These are phyloP conservation scores for Rhinatrema bivittatum DNA, from an alignment of 2,797 vertebrate species.

Conservation along the genomic window DNA sequence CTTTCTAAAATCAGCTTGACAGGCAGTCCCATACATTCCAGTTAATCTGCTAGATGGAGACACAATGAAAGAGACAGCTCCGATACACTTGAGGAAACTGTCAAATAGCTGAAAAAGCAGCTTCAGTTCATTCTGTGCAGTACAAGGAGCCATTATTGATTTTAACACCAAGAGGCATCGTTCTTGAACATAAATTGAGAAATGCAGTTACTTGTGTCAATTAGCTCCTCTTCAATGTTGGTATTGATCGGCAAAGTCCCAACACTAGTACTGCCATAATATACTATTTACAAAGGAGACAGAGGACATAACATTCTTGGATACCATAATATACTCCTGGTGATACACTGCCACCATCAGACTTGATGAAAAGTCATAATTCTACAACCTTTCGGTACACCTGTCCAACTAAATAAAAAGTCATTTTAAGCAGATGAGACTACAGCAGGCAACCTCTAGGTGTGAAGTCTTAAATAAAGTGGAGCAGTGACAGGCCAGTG, in stretches of 20 bases:
- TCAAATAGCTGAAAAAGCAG: constrained; percentile 49
- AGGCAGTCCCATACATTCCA: constrained; percentile 73
- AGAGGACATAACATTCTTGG: constrained; percentile 29
- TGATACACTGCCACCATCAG: too few relatives aligned
- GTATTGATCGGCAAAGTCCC: constrained; percentile 74
- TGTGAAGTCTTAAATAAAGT: too few relatives aligned
- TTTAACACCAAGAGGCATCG: constrained; percentile 58
- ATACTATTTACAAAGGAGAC: constrained; percentile 63
- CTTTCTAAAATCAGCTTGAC: constrained; percentile 77
- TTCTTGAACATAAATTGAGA: constrained; percentile 51
- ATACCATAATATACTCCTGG: constrained; percentile 27
- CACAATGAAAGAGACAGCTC: constrained; percentile 60
- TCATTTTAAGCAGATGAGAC: too few relatives aligned
- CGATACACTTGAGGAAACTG: constrained; percentile 51
- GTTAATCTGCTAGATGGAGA: constrained; percentile 59
- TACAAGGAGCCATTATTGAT: constrained; percentile 71
- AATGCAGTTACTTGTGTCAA: constrained; percentile 63
- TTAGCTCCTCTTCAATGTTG: constrained; percentile 56
- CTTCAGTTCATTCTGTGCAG: constrained; percentile 43
- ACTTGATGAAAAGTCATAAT: too few relatives aligned
- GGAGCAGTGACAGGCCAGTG: too few relatives aligned
- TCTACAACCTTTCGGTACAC: too few relatives aligned
- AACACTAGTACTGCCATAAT: constrained; percentile 70
- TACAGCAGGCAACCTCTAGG: too few relatives aligned
- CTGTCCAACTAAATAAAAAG: too few relatives aligned